phyloP scores from a whole-genome alignment of 2,797 vertebrate species.

The Morus bassanus region DNA sequence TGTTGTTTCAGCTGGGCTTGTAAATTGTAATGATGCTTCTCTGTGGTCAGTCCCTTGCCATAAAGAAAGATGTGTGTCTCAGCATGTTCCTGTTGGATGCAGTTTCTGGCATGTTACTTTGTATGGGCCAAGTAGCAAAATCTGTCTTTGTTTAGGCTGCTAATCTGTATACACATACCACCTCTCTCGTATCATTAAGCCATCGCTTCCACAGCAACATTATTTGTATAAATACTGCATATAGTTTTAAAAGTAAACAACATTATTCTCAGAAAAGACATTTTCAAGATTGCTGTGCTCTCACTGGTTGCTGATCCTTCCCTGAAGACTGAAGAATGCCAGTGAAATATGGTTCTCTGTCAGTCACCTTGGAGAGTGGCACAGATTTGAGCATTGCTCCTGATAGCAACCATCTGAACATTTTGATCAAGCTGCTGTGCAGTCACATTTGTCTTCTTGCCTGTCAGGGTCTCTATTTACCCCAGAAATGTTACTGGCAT shows the following conservation, averaged over 20 bases:
- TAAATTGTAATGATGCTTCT: background rate
- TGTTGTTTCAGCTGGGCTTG: background rate
- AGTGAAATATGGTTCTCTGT: background rate
- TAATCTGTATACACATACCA: background rate
- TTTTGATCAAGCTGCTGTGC: background rate
- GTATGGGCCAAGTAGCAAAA: background rate
- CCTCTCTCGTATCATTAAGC: background rate
- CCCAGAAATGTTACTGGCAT: background rate
- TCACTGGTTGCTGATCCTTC: background rate
- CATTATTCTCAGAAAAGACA: background rate
- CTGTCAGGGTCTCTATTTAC: background rate
- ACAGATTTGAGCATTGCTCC: background rate
- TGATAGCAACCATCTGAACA: rapidly evolving
- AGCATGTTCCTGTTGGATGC: too few relatives aligned
- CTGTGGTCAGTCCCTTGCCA: background rate
- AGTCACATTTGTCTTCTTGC: background rate
- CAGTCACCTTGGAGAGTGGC: background rate
- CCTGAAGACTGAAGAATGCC: background rate
- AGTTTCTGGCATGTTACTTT: too few relatives aligned
- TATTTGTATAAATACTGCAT: background rate
- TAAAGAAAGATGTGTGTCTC: background rate
- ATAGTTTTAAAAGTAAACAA: background rate
- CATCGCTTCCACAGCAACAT: background rate
- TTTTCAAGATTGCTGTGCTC: background rate
- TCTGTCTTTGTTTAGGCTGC: background rate